Percentiles rank a stretch among this genome's conserved stretches.
These are phyloP conservation scores for Eledone cirrhosa DNA, from an alignment of 2,888 invertebrate genomes.

Conservation along the genomic window DNA sequence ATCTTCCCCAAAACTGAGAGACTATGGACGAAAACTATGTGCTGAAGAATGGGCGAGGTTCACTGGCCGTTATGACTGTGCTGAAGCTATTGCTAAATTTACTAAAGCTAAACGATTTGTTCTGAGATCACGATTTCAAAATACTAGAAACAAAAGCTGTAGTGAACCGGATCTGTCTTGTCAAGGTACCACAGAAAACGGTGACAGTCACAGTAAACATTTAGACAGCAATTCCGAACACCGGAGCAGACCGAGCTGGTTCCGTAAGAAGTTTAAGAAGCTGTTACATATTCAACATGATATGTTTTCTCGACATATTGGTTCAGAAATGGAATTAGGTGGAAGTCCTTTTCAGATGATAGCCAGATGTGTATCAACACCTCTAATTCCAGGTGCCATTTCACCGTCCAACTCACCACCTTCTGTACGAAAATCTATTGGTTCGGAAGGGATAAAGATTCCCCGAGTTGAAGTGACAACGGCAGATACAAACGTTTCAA, in stretches of 20 bases:
- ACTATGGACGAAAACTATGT: slow-evolving; percentile 75
- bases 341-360: slow-evolving; percentile 52
- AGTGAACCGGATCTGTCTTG: slow-evolving; percentile 69
- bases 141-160: slow-evolving; percentile 69
- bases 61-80: slow-evolving; percentile 77
- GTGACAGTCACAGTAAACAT: slow-evolving; percentile 33
- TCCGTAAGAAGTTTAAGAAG: slow-evolving; percentile 50
- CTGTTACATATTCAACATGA: slow-evolving; percentile 45
- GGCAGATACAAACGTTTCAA: background rate
- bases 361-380: slow-evolving; percentile 56
- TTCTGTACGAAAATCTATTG: slow-evolving; percentile 45
- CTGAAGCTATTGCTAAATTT: slow-evolving; percentile 78
- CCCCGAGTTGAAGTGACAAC: slow-evolving; percentile 54
- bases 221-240: slow-evolving; percentile 37
- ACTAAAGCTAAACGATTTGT: slow-evolving; percentile 59
- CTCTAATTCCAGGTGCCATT: slow-evolving; percentile 49
- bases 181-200: slow-evolving; percentile 10
- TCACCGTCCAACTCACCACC: slow-evolving; percentile 35
- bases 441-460: slow-evolving; percentile 46
- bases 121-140: slow-evolving; percentile 49
- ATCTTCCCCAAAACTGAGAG: slow-evolving; percentile 76
- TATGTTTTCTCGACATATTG: slow-evolving; percentile 31
- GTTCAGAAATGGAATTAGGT: slow-evolving; percentile 31
- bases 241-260: slow-evolving; percentile 41
- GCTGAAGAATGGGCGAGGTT: slow-evolving; percentile 81